Conservation (phyloP, 1,140 invertebrate genomes). For the Trachymyrmex cornetzi region DNA sequence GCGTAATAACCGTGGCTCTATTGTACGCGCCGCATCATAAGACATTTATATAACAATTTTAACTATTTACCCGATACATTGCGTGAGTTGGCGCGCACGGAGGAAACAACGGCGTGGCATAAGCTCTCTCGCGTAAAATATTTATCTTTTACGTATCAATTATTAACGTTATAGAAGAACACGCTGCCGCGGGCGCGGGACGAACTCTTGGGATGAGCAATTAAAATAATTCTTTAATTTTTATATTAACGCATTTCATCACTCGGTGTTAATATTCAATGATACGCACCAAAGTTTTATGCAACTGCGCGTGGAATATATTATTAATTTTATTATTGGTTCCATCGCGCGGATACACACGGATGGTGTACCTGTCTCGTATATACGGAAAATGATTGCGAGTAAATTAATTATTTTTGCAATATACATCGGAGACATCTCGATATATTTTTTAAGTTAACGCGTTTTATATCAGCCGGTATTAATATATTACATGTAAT, state of each 20-base stretch:
- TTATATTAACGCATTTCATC: constrained; percentile 60
- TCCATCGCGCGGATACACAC: background rate
- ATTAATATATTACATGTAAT: constrained; percentile 43
- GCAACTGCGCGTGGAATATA: constrained; percentile 27
- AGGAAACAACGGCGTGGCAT: constrained; percentile 43
- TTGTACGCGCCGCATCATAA: constrained; percentile 56
- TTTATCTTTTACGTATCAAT: constrained; percentile 41
- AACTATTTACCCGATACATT: constrained; percentile 56
- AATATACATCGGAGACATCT: constrained; percentile 21
- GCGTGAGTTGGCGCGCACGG: constrained; percentile 43
- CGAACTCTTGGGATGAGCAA: constrained; percentile 39
- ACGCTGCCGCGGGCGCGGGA: background rate
- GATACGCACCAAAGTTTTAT: constrained; percentile 37
- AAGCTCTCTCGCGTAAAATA: constrained; percentile 47
- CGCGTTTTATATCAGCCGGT: constrained; percentile 34
- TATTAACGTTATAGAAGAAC: constrained; percentile 36
- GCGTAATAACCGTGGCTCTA: constrained; percentile 58
- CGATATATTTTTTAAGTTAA: constrained; percentile 57
- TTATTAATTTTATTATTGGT: constrained; percentile 63
- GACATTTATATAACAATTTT: constrained; percentile 65
- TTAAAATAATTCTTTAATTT: constrained; percentile 59
- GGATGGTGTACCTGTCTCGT: background rate
- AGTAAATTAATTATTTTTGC: constrained; percentile 58
- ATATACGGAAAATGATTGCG: constrained; percentile 51
- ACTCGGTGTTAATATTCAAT: constrained; percentile 44